Percentiles rank a stretch among this genome's conserved stretches.
Evolutionary conservation across 1,140 invertebrate genomes (phyloP).

Genomic region (fruit fly (Drosophila melanogaster)): Release_6_plus_ISO1_MT NT_037436.4:987001-987500

Average conservation of each 20-base stretch:
- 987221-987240: conserved; percentile 84
- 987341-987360: conserved; percentile 83
- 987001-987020: conserved; percentile 44
- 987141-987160: conserved; percentile 19
- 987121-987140: conserved; percentile 28
- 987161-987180: conserved; percentile 83
- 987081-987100: conserved; percentile 53
- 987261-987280: conserved; percentile 51
- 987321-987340: conserved; percentile 83
- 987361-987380: conserved; percentile 83
- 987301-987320: conserved; percentile 38
- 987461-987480: conserved; percentile 21
- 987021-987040: conserved; percentile 72
- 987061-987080: conserved; percentile 60
- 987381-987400: conserved; percentile 79
- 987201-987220: conserved; percentile 85
- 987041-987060: conserved; percentile 32
- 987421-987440: conserved; percentile 84
- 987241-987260: conserved; percentile 83
- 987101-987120: conserved; percentile 21
- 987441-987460: conserved; percentile 58
- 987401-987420: conserved; percentile 81
- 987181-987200: conserved; percentile 84
- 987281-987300: conserved; percentile 8
- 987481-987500: conserved; percentile 22